A percentile compares a stretch with the other conserved stretches of the same genome.
Conservation (phyloP, 1,140 invertebrate species). For the Drosophila triauraria region DNA sequence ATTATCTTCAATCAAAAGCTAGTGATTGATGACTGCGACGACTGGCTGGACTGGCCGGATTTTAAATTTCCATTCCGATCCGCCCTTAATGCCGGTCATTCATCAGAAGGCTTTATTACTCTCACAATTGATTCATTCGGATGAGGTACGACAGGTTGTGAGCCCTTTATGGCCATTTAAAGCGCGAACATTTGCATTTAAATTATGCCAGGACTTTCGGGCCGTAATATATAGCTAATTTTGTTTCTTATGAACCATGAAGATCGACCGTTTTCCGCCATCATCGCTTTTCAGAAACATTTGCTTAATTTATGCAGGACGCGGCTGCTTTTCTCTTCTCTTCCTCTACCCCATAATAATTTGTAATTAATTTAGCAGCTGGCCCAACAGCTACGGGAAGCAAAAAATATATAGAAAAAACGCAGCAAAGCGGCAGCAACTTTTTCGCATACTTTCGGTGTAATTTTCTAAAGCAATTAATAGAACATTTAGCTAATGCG, state of each 20-base stretch:
- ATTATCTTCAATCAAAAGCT: conserved; percentile 77
- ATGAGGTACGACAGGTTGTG: conserved; percentile 2
- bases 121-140: conserved; percentile 20
- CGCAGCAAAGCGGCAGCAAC: conserved; percentile 4
- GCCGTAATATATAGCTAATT: conserved; percentile 58
- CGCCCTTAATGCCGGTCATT: conserved; percentile 37
- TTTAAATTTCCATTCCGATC: conserved; percentile 47
- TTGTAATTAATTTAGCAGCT: conserved; percentile 80
- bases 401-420: background rate
- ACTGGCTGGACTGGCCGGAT: conserved; percentile 13
- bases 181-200: conserved; percentile 59
- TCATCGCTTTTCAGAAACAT: conserved; percentile 21
- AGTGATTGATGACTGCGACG: conserved; percentile 72
- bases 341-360: conserved; percentile 57
- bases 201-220: conserved; percentile 43
- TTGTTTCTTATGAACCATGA: conserved; percentile 56
- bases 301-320: conserved; percentile 74
- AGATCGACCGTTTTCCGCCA: background rate
- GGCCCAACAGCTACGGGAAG: conserved; percentile 20
- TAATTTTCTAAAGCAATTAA: conserved; percentile 66
- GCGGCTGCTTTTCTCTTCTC: conserved; percentile 8
- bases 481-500: conserved; percentile 77
- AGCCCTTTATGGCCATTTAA: background rate
- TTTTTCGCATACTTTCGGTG: conserved; percentile 33
- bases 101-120: conserved; percentile 60